phyloP scores from a whole-genome alignment of 2,888 invertebrate genomes.

The Tachina fera region DNA sequence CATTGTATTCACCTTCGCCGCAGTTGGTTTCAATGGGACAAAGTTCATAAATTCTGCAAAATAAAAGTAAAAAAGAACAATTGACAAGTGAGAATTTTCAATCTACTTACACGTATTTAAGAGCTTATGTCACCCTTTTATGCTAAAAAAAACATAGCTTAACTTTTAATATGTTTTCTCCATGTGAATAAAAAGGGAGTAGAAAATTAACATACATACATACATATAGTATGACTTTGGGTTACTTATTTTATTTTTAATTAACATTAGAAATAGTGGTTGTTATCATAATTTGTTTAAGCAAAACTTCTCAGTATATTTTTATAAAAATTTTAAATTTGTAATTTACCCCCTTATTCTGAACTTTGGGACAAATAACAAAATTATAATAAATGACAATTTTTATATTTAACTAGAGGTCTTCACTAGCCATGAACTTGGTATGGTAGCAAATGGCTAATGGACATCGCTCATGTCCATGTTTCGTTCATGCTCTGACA shows the following conservation, averaged over 20 bases:
- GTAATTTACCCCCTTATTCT: no score
- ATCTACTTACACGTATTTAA: slow-evolving; percentile 69
- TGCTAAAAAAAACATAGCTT: slow-evolving; percentile 61
- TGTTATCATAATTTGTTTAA: not conserved
- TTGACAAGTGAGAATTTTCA: slow-evolving; percentile 65
- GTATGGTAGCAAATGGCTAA: no score
- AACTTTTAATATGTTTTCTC: slow-evolving; percentile 66
- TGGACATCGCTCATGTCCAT: no score
- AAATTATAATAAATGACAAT: no score
- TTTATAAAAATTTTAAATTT: no score
- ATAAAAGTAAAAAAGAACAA: slow-evolving; percentile 66
- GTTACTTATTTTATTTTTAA: not conserved
- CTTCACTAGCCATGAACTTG: no score
- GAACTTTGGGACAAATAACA: no score
- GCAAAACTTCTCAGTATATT: not conserved
- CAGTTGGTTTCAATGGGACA: slow-evolving; percentile 81
- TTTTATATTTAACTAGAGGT: no score
- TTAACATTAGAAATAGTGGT: not conserved
- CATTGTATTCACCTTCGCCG: slow-evolving; percentile 81
- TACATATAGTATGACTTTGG: not conserved
- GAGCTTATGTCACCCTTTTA: slow-evolving; percentile 67
- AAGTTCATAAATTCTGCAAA: slow-evolving; percentile 80
- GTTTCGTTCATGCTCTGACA: no score
- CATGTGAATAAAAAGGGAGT: slow-evolving; percentile 32
- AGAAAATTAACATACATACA: not conserved